phyloP scores from a whole-genome alignment of 2,888 invertebrate genomes.

The Apamea anceps region DNA sequence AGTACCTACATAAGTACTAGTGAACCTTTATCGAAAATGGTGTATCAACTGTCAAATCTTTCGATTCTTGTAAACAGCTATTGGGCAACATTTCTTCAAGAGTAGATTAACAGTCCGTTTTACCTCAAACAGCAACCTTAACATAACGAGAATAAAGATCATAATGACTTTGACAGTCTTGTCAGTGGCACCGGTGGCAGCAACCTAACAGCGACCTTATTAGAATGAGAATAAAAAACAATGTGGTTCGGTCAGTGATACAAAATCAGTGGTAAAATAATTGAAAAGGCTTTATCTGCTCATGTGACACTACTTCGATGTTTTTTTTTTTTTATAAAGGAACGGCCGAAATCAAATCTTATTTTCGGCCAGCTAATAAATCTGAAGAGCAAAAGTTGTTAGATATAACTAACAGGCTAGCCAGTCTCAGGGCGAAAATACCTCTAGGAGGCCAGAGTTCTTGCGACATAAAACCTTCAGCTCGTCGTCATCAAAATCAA shows the following conservation, averaged over 20 bases:
- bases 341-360: background rate
- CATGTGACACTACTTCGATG: background rate
- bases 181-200: no score
- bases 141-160: background rate
- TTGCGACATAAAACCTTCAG: background rate
- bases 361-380: background rate
- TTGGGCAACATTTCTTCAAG: slow-evolving; percentile 12
- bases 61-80: background rate
- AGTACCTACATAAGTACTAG: background rate
- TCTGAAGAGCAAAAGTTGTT: no score
- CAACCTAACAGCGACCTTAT: no score
- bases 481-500: background rate
- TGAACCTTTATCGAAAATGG: slow-evolving; percentile 6
- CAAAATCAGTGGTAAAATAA: background rate
- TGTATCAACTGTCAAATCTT: slow-evolving; percentile 6
- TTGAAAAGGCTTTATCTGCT: background rate
- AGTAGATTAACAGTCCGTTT: no score
- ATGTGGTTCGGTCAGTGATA: background rate
- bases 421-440: background rate
- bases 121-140: background rate
- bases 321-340: background rate
- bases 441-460: background rate
- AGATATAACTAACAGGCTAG: background rate
- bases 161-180: no score
- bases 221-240: background rate